A percentile compares a stretch with the other conserved stretches of the same genome.
phyloP scores from a whole-genome alignment of 1,140 invertebrate species.

The Caerostris darwini region DNA sequence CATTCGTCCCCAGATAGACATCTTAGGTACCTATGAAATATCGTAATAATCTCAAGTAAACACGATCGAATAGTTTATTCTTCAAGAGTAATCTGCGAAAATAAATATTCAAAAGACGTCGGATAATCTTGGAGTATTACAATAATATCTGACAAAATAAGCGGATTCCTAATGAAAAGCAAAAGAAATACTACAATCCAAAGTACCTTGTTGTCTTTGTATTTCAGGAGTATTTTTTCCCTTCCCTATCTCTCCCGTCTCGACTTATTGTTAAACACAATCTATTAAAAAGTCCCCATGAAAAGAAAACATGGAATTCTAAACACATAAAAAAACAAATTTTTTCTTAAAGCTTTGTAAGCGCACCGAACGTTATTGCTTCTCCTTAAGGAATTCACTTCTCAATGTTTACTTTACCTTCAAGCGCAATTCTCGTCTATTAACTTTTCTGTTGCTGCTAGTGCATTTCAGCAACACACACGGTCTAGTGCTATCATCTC shows the following conservation, averaged over 20 bases:
- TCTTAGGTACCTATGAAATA: no score
- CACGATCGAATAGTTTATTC: neutral
- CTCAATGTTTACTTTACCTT: neutral
- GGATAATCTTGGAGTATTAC: neutral
- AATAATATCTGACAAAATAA: neutral
- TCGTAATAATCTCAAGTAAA: neutral
- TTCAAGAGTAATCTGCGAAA: neutral
- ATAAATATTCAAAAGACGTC: neutral
- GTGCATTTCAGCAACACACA: neutral
- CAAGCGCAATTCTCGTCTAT: conserved; percentile 13
- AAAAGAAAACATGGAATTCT: conserved; percentile 11
- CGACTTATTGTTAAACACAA: conserved; percentile 8
- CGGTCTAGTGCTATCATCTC: neutral
- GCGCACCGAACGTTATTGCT: neutral
- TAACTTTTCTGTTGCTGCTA: neutral
- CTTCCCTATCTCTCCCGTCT: neutral
- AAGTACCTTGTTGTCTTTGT: neutral
- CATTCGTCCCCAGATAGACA: no score
- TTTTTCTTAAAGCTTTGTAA: neutral
- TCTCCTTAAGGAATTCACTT: neutral
- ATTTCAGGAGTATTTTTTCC: neutral
- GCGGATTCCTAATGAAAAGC: neutral
- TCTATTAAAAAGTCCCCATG: conserved; percentile 12
- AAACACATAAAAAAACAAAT: conserved; percentile 29
- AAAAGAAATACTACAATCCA: neutral